Percentiles rank a stretch among this genome's conserved stretches.
Evolutionary conservation across 2,797 vertebrate species (phyloP).

Genomic region (Pogonophryne albipinna): DNA sequence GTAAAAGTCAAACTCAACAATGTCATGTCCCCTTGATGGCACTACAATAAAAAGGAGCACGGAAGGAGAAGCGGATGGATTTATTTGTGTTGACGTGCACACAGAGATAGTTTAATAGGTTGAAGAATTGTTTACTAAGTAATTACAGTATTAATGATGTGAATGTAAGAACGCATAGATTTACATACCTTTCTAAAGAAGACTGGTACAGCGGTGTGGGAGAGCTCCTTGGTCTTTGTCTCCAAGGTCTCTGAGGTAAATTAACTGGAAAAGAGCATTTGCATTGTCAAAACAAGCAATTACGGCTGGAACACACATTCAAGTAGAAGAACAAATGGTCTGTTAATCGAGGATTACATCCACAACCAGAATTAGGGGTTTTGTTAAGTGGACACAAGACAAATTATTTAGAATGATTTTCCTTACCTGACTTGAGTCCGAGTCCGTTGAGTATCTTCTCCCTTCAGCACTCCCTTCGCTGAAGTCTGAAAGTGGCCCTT

Average conservation of each 20-base stretch:
- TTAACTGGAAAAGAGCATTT: conserved; percentile 66
- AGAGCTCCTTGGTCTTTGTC: conserved; percentile 79
- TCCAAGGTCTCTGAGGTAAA: conserved; percentile 83
- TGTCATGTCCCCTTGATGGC: conserved; percentile 55
- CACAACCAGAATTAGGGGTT: not conserved
- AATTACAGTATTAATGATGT: not conserved
- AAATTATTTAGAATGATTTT: not conserved
- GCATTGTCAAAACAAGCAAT: not conserved
- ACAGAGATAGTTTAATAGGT: not conserved
- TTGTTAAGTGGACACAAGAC: not conserved
- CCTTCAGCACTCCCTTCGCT: conserved; percentile 84
- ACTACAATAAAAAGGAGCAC: not conserved
- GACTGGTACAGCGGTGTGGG: conserved; percentile 75
- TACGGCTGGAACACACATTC: conserved; percentile 6
- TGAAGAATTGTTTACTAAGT: not conserved
- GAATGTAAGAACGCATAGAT: not conserved
- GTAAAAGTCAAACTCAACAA: conserved; percentile 60
- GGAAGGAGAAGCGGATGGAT: not conserved
- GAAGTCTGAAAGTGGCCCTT: conserved; percentile 82
- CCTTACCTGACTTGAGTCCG: conserved; percentile 83
- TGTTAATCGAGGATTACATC: conserved; percentile 14
- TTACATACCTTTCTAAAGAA: conserved; percentile 77
- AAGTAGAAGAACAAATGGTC: not conserved
- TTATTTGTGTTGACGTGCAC: conserved; percentile 29
- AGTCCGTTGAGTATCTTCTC: conserved; percentile 84